phyloP scores from a whole-genome alignment of 2,797 vertebrate genomes.

The Ataeniobius toweri region DNA sequence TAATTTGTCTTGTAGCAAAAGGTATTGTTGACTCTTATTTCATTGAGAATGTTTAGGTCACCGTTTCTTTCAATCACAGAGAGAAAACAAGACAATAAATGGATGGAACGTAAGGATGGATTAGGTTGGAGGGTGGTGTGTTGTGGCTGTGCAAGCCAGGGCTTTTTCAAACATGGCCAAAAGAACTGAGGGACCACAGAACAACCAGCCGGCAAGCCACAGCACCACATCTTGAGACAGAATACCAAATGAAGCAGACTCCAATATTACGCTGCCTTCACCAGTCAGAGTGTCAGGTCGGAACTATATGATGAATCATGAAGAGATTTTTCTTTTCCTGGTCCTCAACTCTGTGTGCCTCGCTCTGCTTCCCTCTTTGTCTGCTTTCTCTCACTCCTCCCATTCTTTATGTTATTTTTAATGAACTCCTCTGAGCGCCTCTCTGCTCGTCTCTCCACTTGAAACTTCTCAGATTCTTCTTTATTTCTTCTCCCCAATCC shows the following conservation, averaged over 20 bases:
- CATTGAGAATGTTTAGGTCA: conserved; percentile 1
- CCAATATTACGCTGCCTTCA: conserved; percentile 74
- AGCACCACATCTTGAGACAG: conserved; percentile 77
- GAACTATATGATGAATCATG: conserved; percentile 84
- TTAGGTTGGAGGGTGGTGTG: conserved; percentile 22
- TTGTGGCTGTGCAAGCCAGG: conserved; percentile 40
- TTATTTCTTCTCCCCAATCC: conserved; percentile 15
- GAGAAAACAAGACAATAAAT: conserved; percentile 40
- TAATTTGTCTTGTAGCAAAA: not conserved
- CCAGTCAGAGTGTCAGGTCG: conserved; percentile 76
- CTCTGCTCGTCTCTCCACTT: conserved; percentile 46
- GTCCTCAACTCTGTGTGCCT: conserved; percentile 65
- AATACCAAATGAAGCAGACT: conserved; percentile 83
- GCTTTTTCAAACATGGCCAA: conserved; percentile 72
- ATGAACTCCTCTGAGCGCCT: conserved; percentile 70
- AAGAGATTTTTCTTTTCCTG: conserved; percentile 72
- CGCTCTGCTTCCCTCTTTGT: conserved; percentile 65
- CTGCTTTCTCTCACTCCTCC: conserved; percentile 52
- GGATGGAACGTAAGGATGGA: conserved; percentile 33
- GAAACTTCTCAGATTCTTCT: conserved; percentile 55
- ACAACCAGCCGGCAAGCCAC: conserved; percentile 67
- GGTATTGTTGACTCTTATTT: conserved; percentile 2
- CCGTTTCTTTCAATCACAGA: conserved; percentile 11
- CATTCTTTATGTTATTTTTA: conserved; percentile 71
- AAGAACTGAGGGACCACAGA: conserved; percentile 71